phyloP scores from a whole-genome alignment of 2,888 invertebrate genomes.

The Ctenicera cuprea region DNA sequence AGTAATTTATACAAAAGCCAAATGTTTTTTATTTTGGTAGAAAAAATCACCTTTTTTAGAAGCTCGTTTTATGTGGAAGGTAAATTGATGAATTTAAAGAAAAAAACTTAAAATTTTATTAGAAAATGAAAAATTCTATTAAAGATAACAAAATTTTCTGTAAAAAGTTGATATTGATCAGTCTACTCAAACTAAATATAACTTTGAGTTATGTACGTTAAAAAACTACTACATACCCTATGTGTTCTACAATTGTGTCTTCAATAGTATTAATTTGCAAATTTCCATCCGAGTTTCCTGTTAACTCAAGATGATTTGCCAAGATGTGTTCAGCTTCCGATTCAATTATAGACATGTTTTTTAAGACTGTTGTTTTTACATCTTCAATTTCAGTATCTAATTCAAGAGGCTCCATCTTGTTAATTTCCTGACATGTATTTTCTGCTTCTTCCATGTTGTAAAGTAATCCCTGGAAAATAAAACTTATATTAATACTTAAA shows the following conservation, averaged over 20 bases:
- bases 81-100: too few relatives aligned
- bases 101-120: too few relatives aligned
- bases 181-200: neutral
- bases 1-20: too few relatives aligned
- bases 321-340: conserved; percentile 24
- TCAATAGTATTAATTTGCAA: conserved; percentile 59
- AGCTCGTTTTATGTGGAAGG: too few relatives aligned
- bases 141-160: too few relatives aligned
- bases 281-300: conserved; percentile 61
- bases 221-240: conserved; percentile 34
- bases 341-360: conserved; percentile 43
- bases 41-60: too few relatives aligned
- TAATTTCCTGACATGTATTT: conserved; percentile 11
- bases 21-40: too few relatives aligned
- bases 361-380: conserved; percentile 46
- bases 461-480: neutral
- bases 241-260: conserved; percentile 26
- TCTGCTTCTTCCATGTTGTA: conserved; percentile 13
- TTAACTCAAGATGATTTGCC: conserved; percentile 25
- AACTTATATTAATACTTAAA: neutral
- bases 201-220: too few relatives aligned
- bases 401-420: conserved; percentile 24
- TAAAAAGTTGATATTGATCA: too few relatives aligned
- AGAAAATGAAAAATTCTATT: too few relatives aligned
- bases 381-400: conserved; percentile 36